Conservation (phyloP, 1,140 invertebrate species). For the Drosophila biarmipes region DNA sequence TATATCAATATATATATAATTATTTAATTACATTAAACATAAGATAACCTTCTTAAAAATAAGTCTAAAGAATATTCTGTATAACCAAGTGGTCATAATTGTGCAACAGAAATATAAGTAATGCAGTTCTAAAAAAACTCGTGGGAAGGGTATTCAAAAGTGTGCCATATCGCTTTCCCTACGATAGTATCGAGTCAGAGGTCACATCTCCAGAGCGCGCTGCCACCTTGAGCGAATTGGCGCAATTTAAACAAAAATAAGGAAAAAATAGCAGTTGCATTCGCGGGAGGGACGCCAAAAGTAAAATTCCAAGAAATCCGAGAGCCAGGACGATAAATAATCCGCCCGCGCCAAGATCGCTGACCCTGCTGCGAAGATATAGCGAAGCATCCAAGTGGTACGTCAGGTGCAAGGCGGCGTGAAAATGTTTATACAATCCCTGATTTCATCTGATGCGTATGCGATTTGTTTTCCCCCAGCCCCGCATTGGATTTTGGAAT, state of each 20-base stretch:
- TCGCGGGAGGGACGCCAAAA: constrained; percentile 28
- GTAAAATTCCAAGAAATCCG: neutral
- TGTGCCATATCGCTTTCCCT: constrained; percentile 1
- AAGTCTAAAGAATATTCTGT: too few relatives aligned
- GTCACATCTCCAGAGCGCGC: constrained; percentile 15
- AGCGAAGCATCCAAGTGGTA: constrained; percentile 29
- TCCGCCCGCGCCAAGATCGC: neutral
- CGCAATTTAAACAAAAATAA: constrained; percentile 65
- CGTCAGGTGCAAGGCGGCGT: constrained; percentile 7
- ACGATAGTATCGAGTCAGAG: neutral
- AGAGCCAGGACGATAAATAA: constrained; percentile 1
- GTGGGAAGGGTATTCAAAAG: neutral
- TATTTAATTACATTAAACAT: too few relatives aligned
- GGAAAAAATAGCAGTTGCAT: constrained; percentile 25
- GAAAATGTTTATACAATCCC: constrained; percentile 27
- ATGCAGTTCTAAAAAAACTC: neutral
- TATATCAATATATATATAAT: too few relatives aligned
- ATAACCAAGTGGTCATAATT: too few relatives aligned
- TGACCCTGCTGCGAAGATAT: constrained; percentile 17
- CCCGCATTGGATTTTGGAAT: constrained; percentile 25
- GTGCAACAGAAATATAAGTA: neutral
- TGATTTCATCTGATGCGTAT: neutral
- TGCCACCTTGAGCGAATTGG: constrained; percentile 50
- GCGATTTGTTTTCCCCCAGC: constrained; percentile 17
- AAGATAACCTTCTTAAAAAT: too few relatives aligned